Evolutionary conservation across 1,140 invertebrate genomes (phyloP), one percentile per base, ranked within the genome.

Genomic region (Bombus superbus): DNA sequence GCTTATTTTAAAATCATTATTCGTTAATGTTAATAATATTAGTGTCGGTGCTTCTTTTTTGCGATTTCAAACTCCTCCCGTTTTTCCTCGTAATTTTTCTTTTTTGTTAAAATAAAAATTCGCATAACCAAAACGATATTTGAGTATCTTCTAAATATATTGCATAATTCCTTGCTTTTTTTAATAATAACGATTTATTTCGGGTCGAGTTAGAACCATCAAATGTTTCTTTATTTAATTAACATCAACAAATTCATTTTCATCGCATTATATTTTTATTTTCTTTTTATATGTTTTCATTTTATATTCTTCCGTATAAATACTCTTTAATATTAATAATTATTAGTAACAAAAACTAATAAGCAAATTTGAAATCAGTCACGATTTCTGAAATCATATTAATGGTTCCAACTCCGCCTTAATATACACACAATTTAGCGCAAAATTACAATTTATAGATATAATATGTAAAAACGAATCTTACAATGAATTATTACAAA

Each of bases 11-110:
- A 94, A 94, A 94, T 94, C 92, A 94, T 95, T 95, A 94, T 89
- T 94, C 89, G 93, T 94, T 95, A 95, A 94, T 95, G 94, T 95
- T 95, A 95, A 95, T 96, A 94, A 94, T 95, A 95, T 95, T 94
- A 95, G 92, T 94, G 92, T 95, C 94, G 94, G 94, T 95, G 92
- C 93, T 95, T 93, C 90, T 94, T 94, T 95, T 92, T 92, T 87
- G 92, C 82, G 91, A 91, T 91, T 93, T 92, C 90, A 88, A 91
- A 83, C 89, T 91, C 89, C 86, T 93, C 89, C 84, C 73, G 77
- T 88, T 84, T 81, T 85, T 88, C 83, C 86, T 73, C 79, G 84
- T 92, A 92, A 92, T 92, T 92, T 90, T 89, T 85, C 92, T 18
- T 93, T 62, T 62, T n/a, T 62, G 28, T 62, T 89, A 88, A 90